Evolutionary conservation across 1,140 invertebrate genomes (phyloP).

Genomic region (Drosophila melanica): DNA sequence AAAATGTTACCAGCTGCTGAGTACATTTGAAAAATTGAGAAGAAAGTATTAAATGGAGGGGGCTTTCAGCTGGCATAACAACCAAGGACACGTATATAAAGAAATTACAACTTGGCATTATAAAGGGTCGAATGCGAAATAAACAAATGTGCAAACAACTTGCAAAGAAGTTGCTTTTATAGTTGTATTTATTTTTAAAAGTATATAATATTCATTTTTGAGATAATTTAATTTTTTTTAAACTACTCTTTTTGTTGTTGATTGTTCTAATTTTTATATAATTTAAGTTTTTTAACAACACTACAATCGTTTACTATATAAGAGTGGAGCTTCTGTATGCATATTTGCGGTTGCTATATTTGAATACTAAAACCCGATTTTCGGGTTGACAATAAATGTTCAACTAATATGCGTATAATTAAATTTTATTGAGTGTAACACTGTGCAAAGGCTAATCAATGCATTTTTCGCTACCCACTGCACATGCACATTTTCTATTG

Average conservation of each 20-base stretch:
- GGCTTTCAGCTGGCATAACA: not conserved
- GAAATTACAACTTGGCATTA: constrained; percentile 61
- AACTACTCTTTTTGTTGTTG: no score
- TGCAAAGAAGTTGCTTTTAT: not conserved
- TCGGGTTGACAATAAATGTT: constrained; percentile 22
- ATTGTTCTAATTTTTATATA: no score
- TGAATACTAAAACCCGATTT: constrained; percentile 21
- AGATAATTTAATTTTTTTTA: no score
- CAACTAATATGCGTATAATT: constrained; percentile 29
- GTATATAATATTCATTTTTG: not conserved
- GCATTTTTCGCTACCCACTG: constrained; percentile 21
- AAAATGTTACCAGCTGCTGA: constrained; percentile 64
- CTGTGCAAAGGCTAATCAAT: constrained; percentile 27
- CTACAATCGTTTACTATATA: no score
- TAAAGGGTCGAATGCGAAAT: constrained; percentile 20
- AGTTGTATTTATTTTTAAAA: not conserved
- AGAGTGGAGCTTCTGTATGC: not conserved
- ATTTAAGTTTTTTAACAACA: no score
- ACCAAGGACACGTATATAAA: constrained; percentile 54
- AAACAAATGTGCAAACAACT: constrained; percentile 36
- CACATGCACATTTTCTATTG: constrained; percentile 30
- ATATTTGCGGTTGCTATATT: constrained; percentile 8
- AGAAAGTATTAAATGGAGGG: not conserved
- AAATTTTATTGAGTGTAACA: constrained; percentile 12
- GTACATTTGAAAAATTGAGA: constrained; percentile 21